A percentile compares a stretch with the other conserved stretches of the same genome.
These are phyloP conservation scores for Epinephelus moara DNA, from an alignment of 2,113 vertebrate species.

Conservation along the genomic window DNA sequence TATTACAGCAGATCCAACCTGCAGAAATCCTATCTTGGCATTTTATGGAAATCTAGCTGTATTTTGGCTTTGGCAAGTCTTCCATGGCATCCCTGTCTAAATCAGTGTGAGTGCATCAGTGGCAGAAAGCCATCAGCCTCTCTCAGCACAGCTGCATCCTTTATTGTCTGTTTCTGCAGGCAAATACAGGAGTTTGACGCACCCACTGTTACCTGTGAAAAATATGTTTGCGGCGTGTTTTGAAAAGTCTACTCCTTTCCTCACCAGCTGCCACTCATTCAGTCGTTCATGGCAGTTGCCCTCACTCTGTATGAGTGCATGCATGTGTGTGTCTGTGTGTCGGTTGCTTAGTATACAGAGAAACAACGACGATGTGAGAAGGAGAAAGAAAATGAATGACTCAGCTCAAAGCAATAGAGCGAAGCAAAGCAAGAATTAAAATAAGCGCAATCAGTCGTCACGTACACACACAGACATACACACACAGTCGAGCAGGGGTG, in stretches of 20 bases:
- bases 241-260: conserved; percentile 16
- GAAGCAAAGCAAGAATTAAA: conserved; percentile 68
- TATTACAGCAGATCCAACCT: conserved; percentile 19
- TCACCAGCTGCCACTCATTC: conserved; percentile 26
- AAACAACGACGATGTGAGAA: conserved; percentile 28
- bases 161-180: conserved; percentile 56
- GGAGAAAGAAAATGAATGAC: conserved; percentile 68
- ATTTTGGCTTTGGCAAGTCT: conserved; percentile 54
- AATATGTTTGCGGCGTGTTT: conserved; percentile 20
- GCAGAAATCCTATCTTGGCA: neutral
- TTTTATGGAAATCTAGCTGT: conserved; percentile 43
- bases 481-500: conserved; percentile 31
- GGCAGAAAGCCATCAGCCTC: conserved; percentile 62
- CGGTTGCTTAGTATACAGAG: conserved; percentile 1
- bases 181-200: conserved; percentile 52
- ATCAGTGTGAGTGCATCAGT: conserved; percentile 76
- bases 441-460: conserved; percentile 52
- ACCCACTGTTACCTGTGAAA: conserved; percentile 39
- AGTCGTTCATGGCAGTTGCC: conserved; percentile 22
- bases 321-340: neutral
- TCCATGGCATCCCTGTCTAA: conserved; percentile 48
- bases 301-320: neutral
- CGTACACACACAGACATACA: conserved; percentile 16
- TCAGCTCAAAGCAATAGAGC: conserved; percentile 67
- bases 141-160: conserved; percentile 54